Base-by-base conservation (phyloP, 2,888 invertebrate species). In the Drosophila longiperda region DNA sequence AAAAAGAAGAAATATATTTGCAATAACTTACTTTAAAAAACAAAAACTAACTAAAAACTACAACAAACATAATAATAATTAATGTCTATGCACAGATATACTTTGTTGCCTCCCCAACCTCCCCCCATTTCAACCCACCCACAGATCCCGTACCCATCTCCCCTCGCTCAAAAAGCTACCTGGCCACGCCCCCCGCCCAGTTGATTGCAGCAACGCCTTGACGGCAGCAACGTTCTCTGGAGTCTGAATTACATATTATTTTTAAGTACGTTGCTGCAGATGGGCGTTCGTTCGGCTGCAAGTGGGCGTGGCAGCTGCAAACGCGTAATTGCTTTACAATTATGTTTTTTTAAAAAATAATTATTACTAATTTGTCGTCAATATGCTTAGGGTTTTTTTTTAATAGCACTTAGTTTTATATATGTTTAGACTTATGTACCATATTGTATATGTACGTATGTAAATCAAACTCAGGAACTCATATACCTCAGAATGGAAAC, bases 231-330 rank as follows among this genome's bases (percentile, higher is more conserved):
- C 87, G 91, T 91, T 89, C 87, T 80, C 88, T 90, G 92, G 93
- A 93, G 93, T 93, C 93, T 93, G 93, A 93, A 93, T 91, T 93
- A 93, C 92, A 93, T 92, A 92, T 91, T 90, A 92, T 92, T 92
- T 92, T 90, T 92, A 92, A 92, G 89, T 91, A 89, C 91, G 90
- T 82, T 82, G 75, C 57, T 48, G 61, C 5, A 34, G 76, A 42
- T 17, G 32, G n/a, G 70, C 48, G 40, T 3, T 12, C 26, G 1
- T n/a, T 15, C 8, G 23, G 29, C 33, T 15, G 40, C 53, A 38
- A 36, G 32, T 15, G 65, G 80, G 71, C 80, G 76, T 75, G 75
- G 65, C 70, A 29, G 32, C 6, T 17, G 36, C 54, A 9, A 23
- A 17, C 40, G n/a, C 32, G 57, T 40, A 33, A 61, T 42, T 58